Conservation (phyloP, 2,113 vertebrate species). For the Anser brachyrhynchus region DNA sequence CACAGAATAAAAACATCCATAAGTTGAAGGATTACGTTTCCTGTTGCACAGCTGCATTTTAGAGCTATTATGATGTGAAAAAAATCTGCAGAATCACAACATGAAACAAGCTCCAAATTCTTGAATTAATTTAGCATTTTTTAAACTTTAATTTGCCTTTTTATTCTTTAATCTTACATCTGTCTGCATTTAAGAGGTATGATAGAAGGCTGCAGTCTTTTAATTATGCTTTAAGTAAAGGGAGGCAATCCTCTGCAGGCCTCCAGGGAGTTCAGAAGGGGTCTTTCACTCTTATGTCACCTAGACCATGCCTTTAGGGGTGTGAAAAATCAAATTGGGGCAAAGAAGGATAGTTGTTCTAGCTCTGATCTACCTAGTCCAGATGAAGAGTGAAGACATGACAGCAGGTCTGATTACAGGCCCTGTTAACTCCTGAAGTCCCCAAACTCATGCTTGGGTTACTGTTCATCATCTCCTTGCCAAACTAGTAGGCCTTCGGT, state of each 20-base stretch:
- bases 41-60: background rate
- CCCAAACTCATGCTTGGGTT: background rate
- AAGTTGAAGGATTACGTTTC: background rate
- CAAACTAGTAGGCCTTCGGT: rapidly evolving
- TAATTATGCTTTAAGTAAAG: background rate
- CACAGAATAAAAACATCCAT: background rate
- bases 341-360: background rate
- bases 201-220: background rate
- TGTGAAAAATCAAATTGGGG: background rate
- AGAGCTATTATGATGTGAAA: background rate
- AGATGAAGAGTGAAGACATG: background rate
- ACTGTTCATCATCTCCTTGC: background rate
- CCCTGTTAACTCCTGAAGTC: background rate
- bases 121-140: background rate
- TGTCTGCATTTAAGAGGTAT: background rate
- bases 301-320: background rate
- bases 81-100: background rate
- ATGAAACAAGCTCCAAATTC: background rate
- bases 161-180: background rate
- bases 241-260: background rate
- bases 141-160: background rate
- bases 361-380: background rate
- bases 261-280: background rate
- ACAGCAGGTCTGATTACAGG: background rate
- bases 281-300: background rate